Percentiles rank a stretch among this genome's conserved stretches.
Conservation (phyloP, 2,888 invertebrate species). For the Lasius fuliginosus region DNA sequence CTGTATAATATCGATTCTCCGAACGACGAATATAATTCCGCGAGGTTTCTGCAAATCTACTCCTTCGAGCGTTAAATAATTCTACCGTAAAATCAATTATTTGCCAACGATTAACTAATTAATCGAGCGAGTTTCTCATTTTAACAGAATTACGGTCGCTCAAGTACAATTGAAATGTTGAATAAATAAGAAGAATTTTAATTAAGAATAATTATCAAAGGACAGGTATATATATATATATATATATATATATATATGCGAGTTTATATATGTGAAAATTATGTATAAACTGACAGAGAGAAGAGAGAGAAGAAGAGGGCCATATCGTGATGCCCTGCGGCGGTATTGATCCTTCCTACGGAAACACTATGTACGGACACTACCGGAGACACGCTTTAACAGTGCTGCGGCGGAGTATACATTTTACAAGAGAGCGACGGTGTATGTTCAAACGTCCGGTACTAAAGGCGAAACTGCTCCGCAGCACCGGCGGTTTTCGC, state of each 20-base stretch:
- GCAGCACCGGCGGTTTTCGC: conserved; percentile 1
- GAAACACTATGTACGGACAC: conserved; percentile 10
- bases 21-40: conserved; percentile 18
- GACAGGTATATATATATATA: not conserved
- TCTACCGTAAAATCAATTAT: not conserved
- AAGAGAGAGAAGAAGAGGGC: not conserved
- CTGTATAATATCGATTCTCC: conserved; percentile 9
- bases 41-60: not conserved
- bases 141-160: not conserved
- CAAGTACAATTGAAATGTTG: not conserved
- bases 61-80: not conserved
- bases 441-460: conserved; percentile 20
- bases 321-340: not conserved
- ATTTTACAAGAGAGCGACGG: conserved; percentile 18
- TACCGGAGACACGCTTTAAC: conserved; percentile 21
- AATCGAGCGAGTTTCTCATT: not conserved
- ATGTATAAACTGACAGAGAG: not conserved
- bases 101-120: not conserved
- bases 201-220: not conserved
- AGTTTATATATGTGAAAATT: not conserved
- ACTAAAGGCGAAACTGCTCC: conserved; percentile 35
- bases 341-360: conserved; percentile 24
- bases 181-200: not conserved
- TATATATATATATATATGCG: not conserved
- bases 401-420: not conserved